These are phyloP conservation scores for Penaeus monodon DNA, from an alignment of 2,888 invertebrate genomes.

Conservation along the genomic window DNA sequence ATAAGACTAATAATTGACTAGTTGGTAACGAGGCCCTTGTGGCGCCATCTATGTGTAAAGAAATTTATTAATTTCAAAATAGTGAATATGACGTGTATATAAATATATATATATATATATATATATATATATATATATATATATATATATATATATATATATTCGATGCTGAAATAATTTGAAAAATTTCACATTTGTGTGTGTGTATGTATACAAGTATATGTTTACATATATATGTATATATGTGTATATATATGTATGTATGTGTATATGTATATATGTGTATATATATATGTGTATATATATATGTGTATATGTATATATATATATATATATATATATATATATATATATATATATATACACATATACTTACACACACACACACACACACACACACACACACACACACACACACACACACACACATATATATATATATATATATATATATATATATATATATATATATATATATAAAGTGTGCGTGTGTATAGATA, in stretches of 20 bases:
- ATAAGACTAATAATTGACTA: too few relatives aligned
- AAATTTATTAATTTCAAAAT: neutral
- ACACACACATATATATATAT: conserved; percentile 25
- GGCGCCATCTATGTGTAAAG: too few relatives aligned
- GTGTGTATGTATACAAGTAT: neutral
- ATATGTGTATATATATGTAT: conserved; percentile 21
- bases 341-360: too few relatives aligned
- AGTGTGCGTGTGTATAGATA: too few relatives aligned
- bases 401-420: conserved; percentile 6
- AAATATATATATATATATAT: too few relatives aligned
- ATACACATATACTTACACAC: too few relatives aligned
- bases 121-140: conserved; percentile 19
- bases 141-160: conserved; percentile 33
- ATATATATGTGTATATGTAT: neutral
- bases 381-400: neutral
- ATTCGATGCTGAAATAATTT: too few relatives aligned
- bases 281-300: conserved; percentile 25
- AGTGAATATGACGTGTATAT: neutral
- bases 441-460: conserved; percentile 30
- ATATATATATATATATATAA: conserved; percentile 20
- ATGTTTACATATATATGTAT: conserved; percentile 10
- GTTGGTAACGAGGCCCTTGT: too few relatives aligned
- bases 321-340: conserved; percentile 15
- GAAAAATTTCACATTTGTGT: neutral
- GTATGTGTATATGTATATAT: conserved; percentile 19